A percentile compares a stretch with the other conserved stretches of the same genome.
Conservation (phyloP, 2,113 vertebrate species). For the Dinomys branickii region DNA sequence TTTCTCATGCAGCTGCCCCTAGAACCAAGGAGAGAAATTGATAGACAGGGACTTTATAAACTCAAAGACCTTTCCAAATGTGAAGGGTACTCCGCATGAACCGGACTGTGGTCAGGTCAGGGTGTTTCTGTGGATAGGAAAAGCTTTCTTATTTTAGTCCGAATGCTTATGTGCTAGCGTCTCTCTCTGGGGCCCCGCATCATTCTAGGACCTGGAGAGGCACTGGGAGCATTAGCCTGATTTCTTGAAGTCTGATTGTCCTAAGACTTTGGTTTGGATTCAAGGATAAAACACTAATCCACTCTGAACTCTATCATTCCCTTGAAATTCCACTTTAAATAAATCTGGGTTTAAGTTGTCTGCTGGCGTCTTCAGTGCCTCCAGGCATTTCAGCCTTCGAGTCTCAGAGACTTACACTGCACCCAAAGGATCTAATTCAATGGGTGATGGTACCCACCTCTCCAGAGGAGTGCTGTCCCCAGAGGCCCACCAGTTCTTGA, state of each 20-base stretch:
- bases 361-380: neutral
- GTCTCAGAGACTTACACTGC: neutral
- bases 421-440: neutral
- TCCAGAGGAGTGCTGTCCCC: neutral
- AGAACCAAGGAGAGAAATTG: neutral
- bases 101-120: neutral
- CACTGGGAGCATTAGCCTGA: neutral
- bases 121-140: neutral
- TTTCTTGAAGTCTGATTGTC: slow-evolving; percentile 68
- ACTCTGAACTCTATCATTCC: slow-evolving; percentile 36
- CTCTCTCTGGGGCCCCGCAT: neutral
- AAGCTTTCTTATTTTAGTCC: neutral
- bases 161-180: neutral
- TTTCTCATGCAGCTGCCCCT: neutral
- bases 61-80: neutral
- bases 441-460: neutral
- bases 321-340: slow-evolving; percentile 51
- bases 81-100: neutral
- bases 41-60: neutral
- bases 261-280: slow-evolving; percentile 52
- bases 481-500: neutral
- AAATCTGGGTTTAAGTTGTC: slow-evolving; percentile 40
- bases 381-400: neutral
- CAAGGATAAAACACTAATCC: slow-evolving; percentile 61
- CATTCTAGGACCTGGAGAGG: neutral